These are phyloP conservation scores for Amblyjoppa fuscipennis DNA, from an alignment of 2,888 invertebrate species.

Conservation along the genomic window DNA sequence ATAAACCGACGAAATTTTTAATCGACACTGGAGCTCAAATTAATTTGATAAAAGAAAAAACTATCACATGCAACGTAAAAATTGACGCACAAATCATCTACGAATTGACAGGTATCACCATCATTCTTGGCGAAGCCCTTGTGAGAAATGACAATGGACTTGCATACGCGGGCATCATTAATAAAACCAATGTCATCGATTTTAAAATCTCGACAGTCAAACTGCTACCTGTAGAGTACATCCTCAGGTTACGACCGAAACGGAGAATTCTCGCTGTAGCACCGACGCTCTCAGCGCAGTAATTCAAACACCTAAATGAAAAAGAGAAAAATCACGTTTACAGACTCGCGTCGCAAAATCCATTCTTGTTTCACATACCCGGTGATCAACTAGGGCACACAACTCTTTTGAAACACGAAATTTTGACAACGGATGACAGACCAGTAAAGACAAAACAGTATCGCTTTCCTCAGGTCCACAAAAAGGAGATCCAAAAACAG, in stretches of 20 bases:
- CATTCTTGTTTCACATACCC: neutral
- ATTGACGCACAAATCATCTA: neutral
- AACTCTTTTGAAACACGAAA: conserved; percentile 9
- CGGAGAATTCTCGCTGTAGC: conserved; percentile 8
- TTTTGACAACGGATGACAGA: conserved; percentile 32
- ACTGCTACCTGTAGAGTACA: neutral
- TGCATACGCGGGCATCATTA: neutral
- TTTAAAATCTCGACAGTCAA: neutral
- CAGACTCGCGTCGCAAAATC: neutral
- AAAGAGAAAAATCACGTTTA: conserved; percentile 31
- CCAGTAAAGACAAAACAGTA: conserved; percentile 50
- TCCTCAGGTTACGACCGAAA: neutral
- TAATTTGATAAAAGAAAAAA: conserved; percentile 6
- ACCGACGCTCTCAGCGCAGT: conserved; percentile 55
- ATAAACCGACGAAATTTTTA: neutral
- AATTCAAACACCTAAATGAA: conserved; percentile 32
- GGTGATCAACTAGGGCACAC: conserved; percentile 37
- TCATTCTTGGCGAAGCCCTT: conserved; percentile 23
- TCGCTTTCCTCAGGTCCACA: conserved; percentile 37
- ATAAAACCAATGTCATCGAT: neutral
- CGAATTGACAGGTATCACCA: conserved; percentile 27
- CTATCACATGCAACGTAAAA: neutral
- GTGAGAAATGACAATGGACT: conserved; percentile 15
- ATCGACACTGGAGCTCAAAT: conserved; percentile 29
- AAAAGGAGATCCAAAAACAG: conserved; percentile 26